These are phyloP conservation scores for Castor canadensis DNA, from an alignment of 2,113 vertebrate species.

Conservation along the genomic window DNA sequence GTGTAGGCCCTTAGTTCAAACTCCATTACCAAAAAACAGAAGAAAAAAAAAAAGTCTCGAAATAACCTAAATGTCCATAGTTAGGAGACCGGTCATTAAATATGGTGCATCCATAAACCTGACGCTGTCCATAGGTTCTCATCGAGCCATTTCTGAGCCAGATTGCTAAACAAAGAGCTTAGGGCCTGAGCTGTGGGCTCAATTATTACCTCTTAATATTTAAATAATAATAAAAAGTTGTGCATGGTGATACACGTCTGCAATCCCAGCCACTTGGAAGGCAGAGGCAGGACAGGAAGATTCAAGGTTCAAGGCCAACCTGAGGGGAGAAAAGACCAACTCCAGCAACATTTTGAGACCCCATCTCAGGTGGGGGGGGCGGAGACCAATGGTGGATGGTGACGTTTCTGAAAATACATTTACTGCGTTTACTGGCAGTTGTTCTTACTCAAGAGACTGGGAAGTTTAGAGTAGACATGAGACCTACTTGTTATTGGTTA, in stretches of 20 bases:
- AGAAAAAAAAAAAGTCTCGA: background rate
- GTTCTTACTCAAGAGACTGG: background rate
- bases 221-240: background rate
- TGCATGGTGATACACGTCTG: too few species aligned
- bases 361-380: too few species aligned
- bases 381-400: background rate
- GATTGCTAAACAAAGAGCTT: background rate
- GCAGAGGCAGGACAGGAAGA: background rate
- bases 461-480: background rate
- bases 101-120: background rate
- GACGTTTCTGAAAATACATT: conserved; percentile 12
- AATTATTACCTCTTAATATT: background rate
- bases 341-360: too few species aligned
- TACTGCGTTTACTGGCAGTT: background rate
- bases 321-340: too few species aligned
- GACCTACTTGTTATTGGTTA: background rate
- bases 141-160: background rate
- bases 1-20: too few species aligned
- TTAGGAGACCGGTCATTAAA: background rate
- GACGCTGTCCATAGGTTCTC: background rate
- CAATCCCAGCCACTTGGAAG: too few species aligned
- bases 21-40: too few species aligned
- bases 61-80: background rate
- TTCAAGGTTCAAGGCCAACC: too few species aligned
- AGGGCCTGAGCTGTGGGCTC: background rate